A percentile compares a stretch with the other conserved stretches of the same genome.
Evolutionary conservation across 2,888 invertebrate genomes (phyloP).

Genomic region (Philhelius pedissequus): DNA sequence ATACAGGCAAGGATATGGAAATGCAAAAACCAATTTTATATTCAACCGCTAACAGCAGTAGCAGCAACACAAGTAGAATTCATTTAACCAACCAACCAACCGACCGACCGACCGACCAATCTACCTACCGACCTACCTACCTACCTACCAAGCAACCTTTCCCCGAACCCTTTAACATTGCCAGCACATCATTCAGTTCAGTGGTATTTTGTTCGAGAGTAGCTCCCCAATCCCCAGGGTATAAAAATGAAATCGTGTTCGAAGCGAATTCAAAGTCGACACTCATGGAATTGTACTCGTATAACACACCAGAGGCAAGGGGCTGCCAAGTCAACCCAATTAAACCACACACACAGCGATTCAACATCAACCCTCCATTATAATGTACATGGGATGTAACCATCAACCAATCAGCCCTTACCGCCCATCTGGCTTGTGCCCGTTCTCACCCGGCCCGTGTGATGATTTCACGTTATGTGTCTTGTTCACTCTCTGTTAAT

Average conservation of each 20-base stretch:
- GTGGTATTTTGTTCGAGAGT: background rate
- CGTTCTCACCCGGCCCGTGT: constrained; percentile 43
- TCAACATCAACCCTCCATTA: background rate
- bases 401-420: constrained; percentile 1
- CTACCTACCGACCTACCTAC: too few species aligned
- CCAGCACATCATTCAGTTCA: background rate
- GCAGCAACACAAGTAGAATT: constrained; percentile 34
- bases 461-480: constrained; percentile 66
- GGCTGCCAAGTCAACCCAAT: constrained; percentile 36
- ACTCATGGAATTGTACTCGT: constrained; percentile 55
- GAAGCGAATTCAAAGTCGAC: constrained; percentile 54
- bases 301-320: constrained; percentile 7
- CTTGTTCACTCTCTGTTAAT: constrained; percentile 68
- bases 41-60: constrained; percentile 63
- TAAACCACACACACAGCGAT: background rate
- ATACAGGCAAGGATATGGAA: background rate
- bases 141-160: background rate
- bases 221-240: constrained; percentile 5
- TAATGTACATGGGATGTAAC: background rate
- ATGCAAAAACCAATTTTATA: constrained; percentile 66
- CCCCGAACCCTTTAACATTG: background rate
- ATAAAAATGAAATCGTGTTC: constrained; percentile 60
- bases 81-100: constrained; percentile 28
- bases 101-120: background rate
- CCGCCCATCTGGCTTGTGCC: background rate